phyloP scores from a whole-genome alignment of 2,888 invertebrate genomes.

The Cosmorhoe ocellata region DNA sequence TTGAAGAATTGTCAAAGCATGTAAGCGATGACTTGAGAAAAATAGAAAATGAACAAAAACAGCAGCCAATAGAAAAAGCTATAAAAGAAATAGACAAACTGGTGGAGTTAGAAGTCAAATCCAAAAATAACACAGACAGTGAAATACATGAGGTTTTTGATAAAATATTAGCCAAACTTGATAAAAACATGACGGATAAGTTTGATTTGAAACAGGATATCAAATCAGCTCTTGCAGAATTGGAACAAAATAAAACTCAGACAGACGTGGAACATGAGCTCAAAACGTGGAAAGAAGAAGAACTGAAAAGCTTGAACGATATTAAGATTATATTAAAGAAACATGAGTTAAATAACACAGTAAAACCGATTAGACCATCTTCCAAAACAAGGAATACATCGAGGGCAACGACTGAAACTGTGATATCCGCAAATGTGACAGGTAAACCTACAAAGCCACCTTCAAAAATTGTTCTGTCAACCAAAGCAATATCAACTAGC shows the following conservation, averaged over 20 bases:
- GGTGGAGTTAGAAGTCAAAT: conserved; percentile 46
- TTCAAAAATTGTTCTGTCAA: too few relatives aligned
- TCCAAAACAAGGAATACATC: not conserved
- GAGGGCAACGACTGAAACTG: not conserved
- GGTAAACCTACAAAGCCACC: too few relatives aligned
- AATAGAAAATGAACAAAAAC: conserved; percentile 32
- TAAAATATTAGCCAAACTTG: conserved; percentile 40
- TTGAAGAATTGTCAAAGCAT: conserved; percentile 51
- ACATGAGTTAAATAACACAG: not conserved
- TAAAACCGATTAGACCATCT: not conserved
- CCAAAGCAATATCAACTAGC: too few relatives aligned
- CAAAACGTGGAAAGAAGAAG: conserved; percentile 41
- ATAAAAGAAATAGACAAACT: conserved; percentile 51
- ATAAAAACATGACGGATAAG: conserved; percentile 12
- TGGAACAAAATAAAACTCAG: conserved; percentile 40
- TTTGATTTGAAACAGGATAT: conserved; percentile 44
- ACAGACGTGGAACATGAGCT: conserved; percentile 37
- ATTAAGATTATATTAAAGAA: conserved; percentile 2
- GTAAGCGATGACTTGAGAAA: conserved; percentile 42
- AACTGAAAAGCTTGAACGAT: conserved; percentile 31
- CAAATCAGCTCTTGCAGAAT: conserved; percentile 42
- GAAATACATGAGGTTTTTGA: conserved; percentile 52
- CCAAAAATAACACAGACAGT: conserved; percentile 45
- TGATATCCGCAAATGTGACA: too few relatives aligned
- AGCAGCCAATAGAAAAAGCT: conserved; percentile 46